phyloP scores from a whole-genome alignment of 2,797 vertebrate genomes.

The Muscicapa striata region DNA sequence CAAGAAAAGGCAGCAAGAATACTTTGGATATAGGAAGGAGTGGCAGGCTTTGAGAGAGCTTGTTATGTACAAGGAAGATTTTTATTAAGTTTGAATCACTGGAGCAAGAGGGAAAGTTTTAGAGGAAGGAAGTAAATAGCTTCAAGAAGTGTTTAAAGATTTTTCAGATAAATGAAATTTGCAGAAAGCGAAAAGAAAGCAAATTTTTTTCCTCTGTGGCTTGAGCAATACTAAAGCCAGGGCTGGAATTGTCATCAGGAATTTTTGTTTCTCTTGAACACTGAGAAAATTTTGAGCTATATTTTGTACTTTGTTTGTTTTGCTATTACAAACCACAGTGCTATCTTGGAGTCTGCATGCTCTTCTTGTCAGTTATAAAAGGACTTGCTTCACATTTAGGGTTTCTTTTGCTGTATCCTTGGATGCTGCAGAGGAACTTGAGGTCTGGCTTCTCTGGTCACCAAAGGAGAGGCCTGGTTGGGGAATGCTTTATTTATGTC shows the following conservation, averaged over 20 bases:
- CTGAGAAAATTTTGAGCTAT: not conserved
- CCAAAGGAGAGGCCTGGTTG: not conserved
- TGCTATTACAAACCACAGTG: not conserved
- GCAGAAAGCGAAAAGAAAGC: not conserved
- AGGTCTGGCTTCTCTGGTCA: not conserved
- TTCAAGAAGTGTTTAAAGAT: constrained; percentile 8
- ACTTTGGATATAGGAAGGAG: not conserved
- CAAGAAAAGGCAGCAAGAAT: not conserved
- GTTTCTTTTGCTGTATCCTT: not conserved
- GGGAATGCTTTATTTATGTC: not conserved
- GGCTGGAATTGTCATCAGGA: not conserved
- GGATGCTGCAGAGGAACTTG: not conserved
- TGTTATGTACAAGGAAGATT: not conserved
- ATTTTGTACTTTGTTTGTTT: not conserved
- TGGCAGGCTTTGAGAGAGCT: not conserved
- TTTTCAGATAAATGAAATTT: not conserved
- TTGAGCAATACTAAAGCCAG: constrained; percentile 20
- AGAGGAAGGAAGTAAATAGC: not conserved
- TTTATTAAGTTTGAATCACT: not conserved
- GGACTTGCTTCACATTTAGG: not conserved
- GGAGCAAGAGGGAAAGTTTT: not conserved
- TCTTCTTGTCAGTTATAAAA: not conserved
- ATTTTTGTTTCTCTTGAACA: not conserved
- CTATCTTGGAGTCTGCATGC: not conserved
- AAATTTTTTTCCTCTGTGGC: not conserved